phyloP scores from a whole-genome alignment of 2,797 vertebrate genomes.

The Malurus leucopterus region DNA sequence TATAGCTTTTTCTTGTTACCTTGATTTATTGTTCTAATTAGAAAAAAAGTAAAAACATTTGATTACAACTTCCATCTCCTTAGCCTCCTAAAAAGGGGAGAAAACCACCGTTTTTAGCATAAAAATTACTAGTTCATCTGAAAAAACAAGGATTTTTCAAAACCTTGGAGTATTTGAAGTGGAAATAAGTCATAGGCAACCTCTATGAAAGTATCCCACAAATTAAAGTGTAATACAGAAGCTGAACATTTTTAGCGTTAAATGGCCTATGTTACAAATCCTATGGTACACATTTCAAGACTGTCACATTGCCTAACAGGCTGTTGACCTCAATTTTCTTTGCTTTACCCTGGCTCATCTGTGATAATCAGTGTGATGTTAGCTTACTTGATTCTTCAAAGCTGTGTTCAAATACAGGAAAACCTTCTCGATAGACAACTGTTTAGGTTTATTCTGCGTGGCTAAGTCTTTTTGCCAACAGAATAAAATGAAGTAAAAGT shows the following conservation, averaged over 20 bases:
- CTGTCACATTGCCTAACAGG: neutral
- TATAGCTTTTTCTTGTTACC: neutral
- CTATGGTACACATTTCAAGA: neutral
- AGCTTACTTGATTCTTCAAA: slow-evolving; percentile 18
- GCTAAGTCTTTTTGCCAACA: neutral
- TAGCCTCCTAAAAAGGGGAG: neutral
- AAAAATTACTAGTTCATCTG: neutral
- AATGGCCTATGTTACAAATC: neutral
- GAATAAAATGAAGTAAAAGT: neutral
- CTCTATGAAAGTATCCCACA: neutral
- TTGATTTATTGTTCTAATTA: neutral
- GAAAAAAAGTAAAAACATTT: neutral
- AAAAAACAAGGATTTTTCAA: neutral
- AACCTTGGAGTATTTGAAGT: neutral
- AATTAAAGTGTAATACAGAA: neutral
- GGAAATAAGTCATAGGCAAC: neutral
- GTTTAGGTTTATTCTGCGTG: neutral
- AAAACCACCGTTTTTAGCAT: neutral
- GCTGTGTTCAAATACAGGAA: neutral
- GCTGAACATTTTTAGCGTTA: neutral
- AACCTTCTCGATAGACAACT: neutral
- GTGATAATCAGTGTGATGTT: neutral
- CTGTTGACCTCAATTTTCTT: slow-evolving; percentile 2
- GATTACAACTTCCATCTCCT: neutral
- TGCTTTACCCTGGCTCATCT: neutral